Evolutionary conservation across 2,888 invertebrate species (phyloP), one percentile per base, ranked within the genome.

Genomic region (Punctoribates punctum): DNA sequence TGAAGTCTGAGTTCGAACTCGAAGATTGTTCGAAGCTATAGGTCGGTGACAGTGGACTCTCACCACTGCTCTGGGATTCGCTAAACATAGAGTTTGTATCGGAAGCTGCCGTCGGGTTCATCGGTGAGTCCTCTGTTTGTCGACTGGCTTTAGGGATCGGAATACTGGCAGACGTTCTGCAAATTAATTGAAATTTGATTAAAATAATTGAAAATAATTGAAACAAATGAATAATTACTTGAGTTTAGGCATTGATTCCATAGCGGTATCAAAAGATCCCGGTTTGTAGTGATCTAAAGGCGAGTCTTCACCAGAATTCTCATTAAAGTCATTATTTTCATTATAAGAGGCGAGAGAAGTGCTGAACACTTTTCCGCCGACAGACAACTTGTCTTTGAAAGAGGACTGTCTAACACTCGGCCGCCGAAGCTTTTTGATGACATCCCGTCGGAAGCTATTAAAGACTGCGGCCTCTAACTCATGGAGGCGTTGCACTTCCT

Each of bases 391-490:
- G 81, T 91, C 91, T 83, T 91, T 91, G 80, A 92, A 89, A 23
- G 91, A 48, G 17, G 77, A 78, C 78, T 84, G 84, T 81, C 82
- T 82, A 17, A 92, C 90, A 81, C 93, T 92, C 84, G 94, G 93
- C 29, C 93, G 87, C 34, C 93, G 87, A 48, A 94, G 85, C 83
- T 91, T 92, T 83, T 96, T 95, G 80, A 96, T 92, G 89, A 97
- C 93, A 83, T 96, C 96, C 80, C 94, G 89, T 79, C 94, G 87
- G 83, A 96, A 95, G 85, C 95, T 95, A 84, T 94, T 93, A 83
- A 96, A 98, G 75, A 96, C 92, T 82, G 96, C 88, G 13, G 94
- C 91, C 86, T 99, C 97, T 48, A 97, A 85, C 82, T 96, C 96
- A 80, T 96, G 93, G 76, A 99, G 85, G 78, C 95, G 88, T 81